Base-by-base conservation (phyloP, 2,888 invertebrate genomes). In the Standfussiana lucernea region DNA sequence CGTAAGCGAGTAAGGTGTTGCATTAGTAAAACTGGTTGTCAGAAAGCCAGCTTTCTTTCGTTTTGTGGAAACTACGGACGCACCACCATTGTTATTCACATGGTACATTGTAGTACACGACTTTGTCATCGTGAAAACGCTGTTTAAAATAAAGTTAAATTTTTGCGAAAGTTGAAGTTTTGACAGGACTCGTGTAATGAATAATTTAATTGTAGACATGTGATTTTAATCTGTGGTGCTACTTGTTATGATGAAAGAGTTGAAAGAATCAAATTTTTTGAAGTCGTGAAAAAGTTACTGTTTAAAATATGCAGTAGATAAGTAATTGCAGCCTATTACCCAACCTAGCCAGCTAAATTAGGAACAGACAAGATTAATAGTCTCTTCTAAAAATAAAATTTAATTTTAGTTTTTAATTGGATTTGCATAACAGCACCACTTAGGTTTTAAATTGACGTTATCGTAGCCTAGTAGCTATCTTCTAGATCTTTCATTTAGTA, bases 31-130 rank as follows among this genome's bases (percentile, higher is more conserved):
- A 89, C 80, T 72, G 45, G 61, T 67, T 69, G 80, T 70, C 86
- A 78, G 92, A 93, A 93, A 93, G 93, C 86, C 35, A 56, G 87
- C 92, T 93, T 93, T 93, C 92, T 84, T 91, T 86, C 87, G 82
- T 91, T 92, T 92, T 92, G 88, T 91, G 92, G 90, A 92, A 93
- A 92, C 89, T 72, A 77, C 81, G 53, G 61, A 70, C 66, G 66
- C 37, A 50, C 35, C 45, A 79, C 77, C 71, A 91, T 91, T 92
- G 88, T 83, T 79, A 92, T 92, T 92, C 92, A 74, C 75, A 71
- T 45, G 75, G 85, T 80, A 85, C 70, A 62, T 59, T 62, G 24
- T 56, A 68, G 66, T 79, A 76, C 40, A 79, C 64, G 61, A 80
- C 67, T 50, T 68, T 64, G 75, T 61, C 78, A 82, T 70, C 79